Percentiles rank a stretch among this genome's conserved stretches.
These are phyloP conservation scores for Pongo abelii DNA, from an alignment of 2,113 vertebrate genomes.

Conservation along the genomic window DNA sequence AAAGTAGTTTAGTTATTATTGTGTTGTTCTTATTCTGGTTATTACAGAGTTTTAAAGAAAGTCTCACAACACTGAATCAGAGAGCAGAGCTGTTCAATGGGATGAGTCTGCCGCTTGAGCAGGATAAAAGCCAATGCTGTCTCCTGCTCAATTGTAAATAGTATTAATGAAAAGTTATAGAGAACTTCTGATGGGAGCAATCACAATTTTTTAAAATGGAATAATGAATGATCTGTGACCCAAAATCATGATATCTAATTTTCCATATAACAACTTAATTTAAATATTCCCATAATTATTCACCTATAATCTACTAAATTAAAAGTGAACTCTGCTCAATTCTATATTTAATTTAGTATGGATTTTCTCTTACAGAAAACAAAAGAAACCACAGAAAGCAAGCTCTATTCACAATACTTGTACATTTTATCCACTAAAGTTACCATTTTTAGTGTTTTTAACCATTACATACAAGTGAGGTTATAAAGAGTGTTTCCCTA, in stretches of 20 bases:
- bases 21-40: neutral
- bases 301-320: neutral
- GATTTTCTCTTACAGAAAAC: neutral
- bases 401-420: neutral
- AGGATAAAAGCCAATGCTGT: neutral
- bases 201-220: neutral
- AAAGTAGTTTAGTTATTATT: neutral
- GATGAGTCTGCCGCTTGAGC: neutral
- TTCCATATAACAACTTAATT: neutral
- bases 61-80: neutral
- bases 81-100: neutral
- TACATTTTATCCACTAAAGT: neutral
- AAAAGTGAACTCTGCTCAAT: constrained; percentile 15
- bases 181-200: constrained; percentile 45
- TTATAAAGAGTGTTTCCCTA: neutral
- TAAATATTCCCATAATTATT: neutral
- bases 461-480: neutral
- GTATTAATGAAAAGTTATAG: neutral
- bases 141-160: neutral
- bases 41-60: neutral
- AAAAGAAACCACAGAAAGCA: neutral
- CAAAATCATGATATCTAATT: neutral
- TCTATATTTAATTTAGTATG: neutral
- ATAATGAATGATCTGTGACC: neutral
- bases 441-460: neutral